A percentile compares a stretch with the other conserved stretches of the same genome.
Evolutionary conservation across 2,113 vertebrate genomes (phyloP).

Genomic region (Apeltes quadracus): DNA sequence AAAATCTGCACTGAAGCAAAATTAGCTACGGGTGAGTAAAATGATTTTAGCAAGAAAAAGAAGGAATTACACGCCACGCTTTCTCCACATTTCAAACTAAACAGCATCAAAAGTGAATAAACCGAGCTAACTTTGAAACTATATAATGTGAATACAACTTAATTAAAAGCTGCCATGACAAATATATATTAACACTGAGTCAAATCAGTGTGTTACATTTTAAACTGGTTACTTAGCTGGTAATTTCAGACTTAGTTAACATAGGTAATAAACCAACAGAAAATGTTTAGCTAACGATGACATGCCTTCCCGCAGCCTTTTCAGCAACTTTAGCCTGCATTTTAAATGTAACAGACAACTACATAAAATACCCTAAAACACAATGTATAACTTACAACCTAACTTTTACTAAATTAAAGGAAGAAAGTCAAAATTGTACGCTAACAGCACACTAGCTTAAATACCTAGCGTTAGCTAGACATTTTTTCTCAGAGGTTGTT

Average conservation of each 20-base stretch:
- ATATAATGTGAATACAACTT: background rate
- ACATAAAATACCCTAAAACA: background rate
- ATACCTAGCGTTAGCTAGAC: background rate
- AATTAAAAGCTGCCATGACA: background rate
- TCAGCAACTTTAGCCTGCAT: background rate
- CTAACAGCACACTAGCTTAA: background rate
- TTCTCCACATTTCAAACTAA: background rate
- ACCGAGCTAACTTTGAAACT: background rate
- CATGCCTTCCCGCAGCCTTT: background rate
- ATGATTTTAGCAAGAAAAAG: background rate
- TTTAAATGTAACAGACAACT: background rate
- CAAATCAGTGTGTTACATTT: background rate
- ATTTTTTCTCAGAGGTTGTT: background rate
- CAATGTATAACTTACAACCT: slow-evolving; percentile 1
- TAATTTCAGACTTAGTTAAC: background rate
- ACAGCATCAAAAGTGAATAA: background rate
- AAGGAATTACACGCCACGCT: background rate
- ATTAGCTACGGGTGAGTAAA: background rate
- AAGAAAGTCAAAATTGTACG: background rate
- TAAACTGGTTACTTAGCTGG: background rate
- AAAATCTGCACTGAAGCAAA: background rate
- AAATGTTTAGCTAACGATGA: no score
- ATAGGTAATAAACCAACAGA: background rate
- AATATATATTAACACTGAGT: background rate
- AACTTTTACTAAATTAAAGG: background rate